Evolutionary conservation across 2,113 vertebrate genomes (phyloP), one percentile per base, ranked within the genome.

Genomic region (Illadopsis cleaveri): DNA sequence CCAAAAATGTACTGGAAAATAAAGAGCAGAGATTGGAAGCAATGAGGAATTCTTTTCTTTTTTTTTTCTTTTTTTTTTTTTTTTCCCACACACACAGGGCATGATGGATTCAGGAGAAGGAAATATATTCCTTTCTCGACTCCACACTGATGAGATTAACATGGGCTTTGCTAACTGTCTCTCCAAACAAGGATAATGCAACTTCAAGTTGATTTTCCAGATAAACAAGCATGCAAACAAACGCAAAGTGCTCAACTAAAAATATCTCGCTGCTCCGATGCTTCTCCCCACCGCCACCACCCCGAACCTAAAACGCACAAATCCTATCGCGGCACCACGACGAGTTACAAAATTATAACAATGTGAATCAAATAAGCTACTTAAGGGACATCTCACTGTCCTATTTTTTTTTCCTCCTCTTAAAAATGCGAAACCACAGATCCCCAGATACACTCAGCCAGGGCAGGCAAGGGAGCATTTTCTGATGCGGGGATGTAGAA

Each of bases 191-290:
- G 96, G 91, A 92, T 94, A 96, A 94, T 79, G 94, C 91, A 95
- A 96, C 94, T 96, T 93, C 71, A 72, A 96, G 95, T 93, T 96
- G 97, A 93, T 97, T 96, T 96, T 96, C 85, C 93, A 96, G 96
- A 97, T 95, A 97, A 97, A 97, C 93, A 95, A 96, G 93, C 96
- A 96, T 56, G 89, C 92, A 96, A 95, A 82, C 96, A 95, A 96
- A 96, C 82, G 89, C 89, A 80, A 93, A 95, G 83, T 93, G 92
- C 94, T 91, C 94, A 89, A 94, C 96, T 97, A 96, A 97, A 97
- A 97, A 97, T 96, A 95, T 85, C 92, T 92, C 78, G 15, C 66
- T 56, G 77, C 86, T 96, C 66, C 60, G 18, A 85, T 54, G 93
- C 70, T 89, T 95, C 83, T 84, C 82, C 44, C 54, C 82, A 62